phyloP scores from a whole-genome alignment of 2,113 vertebrate genomes.

The Chionomys nivalis region DNA sequence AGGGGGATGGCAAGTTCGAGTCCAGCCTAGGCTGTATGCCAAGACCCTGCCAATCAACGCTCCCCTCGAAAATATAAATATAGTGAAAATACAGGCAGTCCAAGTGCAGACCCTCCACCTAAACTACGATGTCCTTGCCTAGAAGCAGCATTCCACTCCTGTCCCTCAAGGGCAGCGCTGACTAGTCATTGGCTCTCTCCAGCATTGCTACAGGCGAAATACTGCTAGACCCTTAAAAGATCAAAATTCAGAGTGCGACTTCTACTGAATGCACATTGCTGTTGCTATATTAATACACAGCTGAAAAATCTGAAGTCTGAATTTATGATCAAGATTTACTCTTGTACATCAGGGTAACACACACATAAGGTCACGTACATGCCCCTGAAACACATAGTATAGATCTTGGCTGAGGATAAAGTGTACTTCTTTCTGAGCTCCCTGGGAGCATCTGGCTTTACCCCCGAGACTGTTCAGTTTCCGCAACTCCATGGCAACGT shows the following conservation, averaged over 20 bases:
- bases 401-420: too few species aligned
- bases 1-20: neutral
- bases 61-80: neutral
- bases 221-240: neutral
- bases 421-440: neutral
- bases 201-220: too few species aligned
- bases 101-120: neutral
- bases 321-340: neutral
- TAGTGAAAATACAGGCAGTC: neutral
- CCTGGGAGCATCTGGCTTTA: rapidly evolving
- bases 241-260: neutral
- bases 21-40: neutral
- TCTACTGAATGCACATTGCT: neutral
- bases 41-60: neutral
- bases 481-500: rapidly evolving
- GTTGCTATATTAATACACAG: neutral
- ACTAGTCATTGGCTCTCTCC: neutral
- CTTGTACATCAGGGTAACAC: neutral
- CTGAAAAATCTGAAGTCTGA: neutral
- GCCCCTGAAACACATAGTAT: neutral
- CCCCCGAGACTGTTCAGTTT: neutral
- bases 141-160: neutral
- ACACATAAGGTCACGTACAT: neutral
- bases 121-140: neutral
- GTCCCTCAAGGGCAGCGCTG: neutral